Base-by-base conservation (phyloP, 2,797 vertebrate species). In the Steatocranus sp. region DNA sequence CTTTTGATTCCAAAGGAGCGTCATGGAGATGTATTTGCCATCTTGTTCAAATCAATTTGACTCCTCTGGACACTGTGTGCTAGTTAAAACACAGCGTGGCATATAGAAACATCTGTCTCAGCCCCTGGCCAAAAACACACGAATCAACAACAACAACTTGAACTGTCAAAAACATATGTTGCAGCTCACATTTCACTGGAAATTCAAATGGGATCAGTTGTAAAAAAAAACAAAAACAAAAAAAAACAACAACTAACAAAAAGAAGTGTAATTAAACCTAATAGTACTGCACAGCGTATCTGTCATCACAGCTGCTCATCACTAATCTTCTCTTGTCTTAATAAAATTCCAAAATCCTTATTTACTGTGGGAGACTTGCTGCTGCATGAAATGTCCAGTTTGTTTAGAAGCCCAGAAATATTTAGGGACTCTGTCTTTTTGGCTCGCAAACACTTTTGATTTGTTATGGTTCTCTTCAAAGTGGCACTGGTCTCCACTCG, bases 321-420 rank as follows among this genome's bases (percentile, higher is more conserved):
- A 83, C 85, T 85, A 76, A 88, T 84, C 74, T 88, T 85, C 53
- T 81, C 73, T 77, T 38, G 49, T 86, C 84, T 86, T 81, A 78
- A 90, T 87, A 88, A 83, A 87, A 82, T 82, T 87, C 77, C 73
- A 8, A 87, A 89, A 86, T 89, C 87, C 48, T 82, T 86, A 86
- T 81, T 91, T 80, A 89, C 82, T 50, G 58, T 80, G 79, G 75
- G 82, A 89, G 75, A 83, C 68, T 68, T 74, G 80, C 81, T 77
- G 85, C 83, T 81, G 86, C 80, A 25, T 82, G 84, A 91, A 58
- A 76, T 77, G 50, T 32, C 46, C 7, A 17, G 85, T 94, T 93
- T 95, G 94, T 95, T 96, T 94, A 91, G 91, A 88, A n/a, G 79
- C 85, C 81, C 83, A 79, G 91, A 94, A 95, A 95, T 95, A 95